Conservation (phyloP, 2,797 vertebrate species). For the Eupleurogrammus muticus region DNA sequence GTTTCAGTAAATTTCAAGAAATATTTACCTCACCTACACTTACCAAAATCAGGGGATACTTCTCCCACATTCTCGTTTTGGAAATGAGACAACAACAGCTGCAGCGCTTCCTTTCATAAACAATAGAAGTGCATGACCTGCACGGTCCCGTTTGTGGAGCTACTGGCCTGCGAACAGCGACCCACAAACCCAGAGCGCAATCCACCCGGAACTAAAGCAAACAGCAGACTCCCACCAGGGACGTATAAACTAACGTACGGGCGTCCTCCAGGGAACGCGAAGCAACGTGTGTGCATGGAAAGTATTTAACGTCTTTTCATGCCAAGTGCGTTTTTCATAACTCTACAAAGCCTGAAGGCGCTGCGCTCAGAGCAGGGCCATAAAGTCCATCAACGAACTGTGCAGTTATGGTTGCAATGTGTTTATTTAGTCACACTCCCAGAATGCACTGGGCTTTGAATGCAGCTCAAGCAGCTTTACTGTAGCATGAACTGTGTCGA, state of each 20-base stretch:
- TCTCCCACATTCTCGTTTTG: conserved; percentile 24
- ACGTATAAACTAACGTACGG: conserved; percentile 45
- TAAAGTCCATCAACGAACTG: conserved; percentile 67
- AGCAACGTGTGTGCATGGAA: conserved; percentile 60
- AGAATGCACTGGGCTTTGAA: conserved; percentile 52
- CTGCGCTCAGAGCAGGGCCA: conserved; percentile 49
- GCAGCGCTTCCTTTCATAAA: conserved; percentile 46
- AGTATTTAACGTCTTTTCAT: conserved; percentile 70
- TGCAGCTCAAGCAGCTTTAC: conserved; percentile 26
- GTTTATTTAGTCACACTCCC: conserved; percentile 73
- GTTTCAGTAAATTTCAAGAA: conserved; percentile 49
- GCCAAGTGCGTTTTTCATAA: conserved; percentile 56
- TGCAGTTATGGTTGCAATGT: conserved; percentile 55
- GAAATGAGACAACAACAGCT: conserved; percentile 21
- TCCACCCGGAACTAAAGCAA: conserved; percentile 74
- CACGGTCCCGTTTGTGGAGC: conserved; percentile 26
- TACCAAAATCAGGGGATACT: conserved; percentile 24
- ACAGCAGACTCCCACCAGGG: conserved; percentile 66
- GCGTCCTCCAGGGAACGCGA: conserved; percentile 60
- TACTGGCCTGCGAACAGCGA: conserved; percentile 43
- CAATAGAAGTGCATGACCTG: conserved; percentile 34
- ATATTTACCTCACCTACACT: conserved; percentile 29
- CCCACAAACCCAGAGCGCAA: conserved; percentile 54
- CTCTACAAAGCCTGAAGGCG: conserved; percentile 54
- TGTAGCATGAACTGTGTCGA: conserved; percentile 13